These are phyloP conservation scores for Strix occidentalis DNA, from an alignment of 2,797 vertebrate species.

Conservation along the genomic window DNA sequence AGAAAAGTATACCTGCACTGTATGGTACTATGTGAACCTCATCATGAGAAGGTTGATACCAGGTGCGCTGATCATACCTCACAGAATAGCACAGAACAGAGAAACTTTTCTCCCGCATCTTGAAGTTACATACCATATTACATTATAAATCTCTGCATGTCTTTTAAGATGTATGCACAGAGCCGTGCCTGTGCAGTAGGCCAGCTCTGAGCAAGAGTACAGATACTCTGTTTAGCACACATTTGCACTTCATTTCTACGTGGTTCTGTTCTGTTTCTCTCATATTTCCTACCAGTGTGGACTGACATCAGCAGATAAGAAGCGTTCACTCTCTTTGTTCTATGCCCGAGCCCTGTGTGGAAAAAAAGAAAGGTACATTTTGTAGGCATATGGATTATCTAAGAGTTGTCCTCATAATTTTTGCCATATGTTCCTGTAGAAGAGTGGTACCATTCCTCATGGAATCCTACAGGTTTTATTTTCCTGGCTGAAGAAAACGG, in stretches of 20 bases:
- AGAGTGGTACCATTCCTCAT: background rate
- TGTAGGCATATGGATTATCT: background rate
- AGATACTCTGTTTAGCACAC: background rate
- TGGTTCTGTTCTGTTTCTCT: background rate
- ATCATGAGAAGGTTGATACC: background rate
- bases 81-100: background rate
- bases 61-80: background rate
- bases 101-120: background rate
- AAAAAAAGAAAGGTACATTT: background rate
- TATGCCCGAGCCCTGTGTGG: background rate
- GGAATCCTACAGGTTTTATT: background rate
- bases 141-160: background rate
- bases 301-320: background rate
- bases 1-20: background rate
- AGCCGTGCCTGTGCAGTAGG: background rate
- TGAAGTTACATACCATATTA: accelerated
- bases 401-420: background rate
- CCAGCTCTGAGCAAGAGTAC: background rate
- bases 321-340: background rate
- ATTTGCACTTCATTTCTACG: accelerated
- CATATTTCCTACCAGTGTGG: background rate
- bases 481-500: background rate
- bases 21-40: background rate
- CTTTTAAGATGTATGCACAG: background rate
- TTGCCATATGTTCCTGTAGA: background rate